phyloP scores from a whole-genome alignment of 2,113 vertebrate species.

The Chrysochloris asiatica region DNA sequence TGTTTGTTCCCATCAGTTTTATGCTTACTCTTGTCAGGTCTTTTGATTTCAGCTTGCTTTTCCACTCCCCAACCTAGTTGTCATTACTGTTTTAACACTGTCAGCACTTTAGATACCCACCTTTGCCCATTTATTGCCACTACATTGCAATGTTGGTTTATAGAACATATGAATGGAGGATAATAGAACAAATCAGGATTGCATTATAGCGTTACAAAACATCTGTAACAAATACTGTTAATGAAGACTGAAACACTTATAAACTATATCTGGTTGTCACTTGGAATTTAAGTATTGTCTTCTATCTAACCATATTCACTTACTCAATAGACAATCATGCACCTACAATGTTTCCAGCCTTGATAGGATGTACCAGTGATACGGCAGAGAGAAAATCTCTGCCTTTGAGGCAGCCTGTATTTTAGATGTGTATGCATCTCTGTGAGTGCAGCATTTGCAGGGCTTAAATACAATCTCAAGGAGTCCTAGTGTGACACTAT shows the following conservation, averaged over 20 bases:
- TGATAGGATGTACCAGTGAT: neutral
- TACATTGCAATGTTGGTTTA: neutral
- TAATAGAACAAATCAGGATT: neutral
- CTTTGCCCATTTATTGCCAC: neutral
- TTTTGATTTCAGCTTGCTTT: neutral
- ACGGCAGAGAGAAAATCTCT: neutral
- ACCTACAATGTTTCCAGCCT: neutral
- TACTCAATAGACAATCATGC: neutral
- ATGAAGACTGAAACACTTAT: neutral
- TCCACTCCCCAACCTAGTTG: neutral
- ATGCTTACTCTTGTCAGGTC: neutral
- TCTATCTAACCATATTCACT: neutral
- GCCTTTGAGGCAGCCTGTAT: too few relatives aligned
- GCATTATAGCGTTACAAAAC: neutral
- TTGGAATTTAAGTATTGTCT: conserved; percentile 1
- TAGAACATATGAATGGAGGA: neutral
- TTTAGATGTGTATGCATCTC: neutral
- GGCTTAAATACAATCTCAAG: neutral
- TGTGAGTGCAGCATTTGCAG: neutral
- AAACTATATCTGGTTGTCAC: neutral
- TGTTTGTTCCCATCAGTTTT: neutral
- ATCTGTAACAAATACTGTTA: neutral
- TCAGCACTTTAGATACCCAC: neutral
- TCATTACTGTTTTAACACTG: neutral
- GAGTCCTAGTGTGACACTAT: too few relatives aligned